Conservation (phyloP, 2,797 vertebrate genomes). For the Rhinogobio ventralis region DNA sequence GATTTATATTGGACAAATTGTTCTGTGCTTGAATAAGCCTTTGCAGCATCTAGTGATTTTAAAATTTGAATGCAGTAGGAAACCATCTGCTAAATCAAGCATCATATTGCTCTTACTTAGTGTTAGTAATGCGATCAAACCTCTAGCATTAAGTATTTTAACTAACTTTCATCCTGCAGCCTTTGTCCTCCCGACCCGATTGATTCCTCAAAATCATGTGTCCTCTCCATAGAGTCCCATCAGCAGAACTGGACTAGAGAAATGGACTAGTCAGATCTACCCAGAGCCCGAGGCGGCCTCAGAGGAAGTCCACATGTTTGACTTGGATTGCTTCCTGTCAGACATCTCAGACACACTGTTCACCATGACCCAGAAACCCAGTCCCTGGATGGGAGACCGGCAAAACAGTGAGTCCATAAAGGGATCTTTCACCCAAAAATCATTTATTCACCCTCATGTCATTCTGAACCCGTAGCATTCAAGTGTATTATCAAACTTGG, state of each 20-base stretch:
- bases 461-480: background rate
- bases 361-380: constrained; percentile 92
- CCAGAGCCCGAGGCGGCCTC: constrained; percentile 84
- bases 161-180: background rate
- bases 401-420: constrained; percentile 82
- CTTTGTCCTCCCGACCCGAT: background rate
- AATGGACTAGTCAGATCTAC: constrained; percentile 89
- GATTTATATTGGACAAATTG: background rate
- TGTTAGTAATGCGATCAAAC: too few species aligned
- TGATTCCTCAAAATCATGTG: background rate
- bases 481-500: too few species aligned
- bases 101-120: background rate
- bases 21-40: background rate
- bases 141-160: background rate
- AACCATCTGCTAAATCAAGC: background rate
- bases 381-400: constrained; percentile 77
- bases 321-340: constrained; percentile 91
- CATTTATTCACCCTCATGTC: background rate
- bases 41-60: background rate
- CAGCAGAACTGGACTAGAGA: constrained; percentile 78
- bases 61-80: background rate
- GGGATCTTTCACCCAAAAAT: background rate
- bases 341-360: constrained; percentile 98
- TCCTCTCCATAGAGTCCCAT: constrained; percentile 74
- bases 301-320: constrained; percentile 88